Conservation (phyloP, 2,888 invertebrate genomes). For the Pandemis corylana region DNA sequence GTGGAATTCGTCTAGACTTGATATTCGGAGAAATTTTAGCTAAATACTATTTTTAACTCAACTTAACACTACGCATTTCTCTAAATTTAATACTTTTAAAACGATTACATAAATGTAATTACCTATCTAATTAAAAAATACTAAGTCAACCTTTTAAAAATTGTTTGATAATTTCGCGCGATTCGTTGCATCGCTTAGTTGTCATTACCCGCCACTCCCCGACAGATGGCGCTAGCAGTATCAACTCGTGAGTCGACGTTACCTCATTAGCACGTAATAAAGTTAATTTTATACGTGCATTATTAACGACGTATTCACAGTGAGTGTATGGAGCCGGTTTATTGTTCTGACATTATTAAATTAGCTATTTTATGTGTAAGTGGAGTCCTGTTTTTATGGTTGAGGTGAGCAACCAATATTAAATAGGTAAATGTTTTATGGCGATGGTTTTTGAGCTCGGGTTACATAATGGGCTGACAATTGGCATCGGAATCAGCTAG, state of each 20-base stretch:
- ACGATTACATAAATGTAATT: no score
- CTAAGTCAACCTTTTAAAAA: no score
- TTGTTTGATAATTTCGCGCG: not conserved
- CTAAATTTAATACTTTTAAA: no score
- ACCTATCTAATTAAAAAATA: no score
- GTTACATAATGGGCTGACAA: no score
- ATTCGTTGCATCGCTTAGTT: not conserved
- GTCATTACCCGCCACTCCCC: constrained; percentile 56
- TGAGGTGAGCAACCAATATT: not conserved
- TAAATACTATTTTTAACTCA: not conserved
- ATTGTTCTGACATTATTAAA: constrained; percentile 24
- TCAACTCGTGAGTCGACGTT: not conserved
- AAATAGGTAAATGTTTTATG: not conserved
- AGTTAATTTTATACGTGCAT: constrained; percentile 31
- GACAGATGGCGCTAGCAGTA: constrained; percentile 64
- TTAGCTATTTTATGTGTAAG: constrained; percentile 5
- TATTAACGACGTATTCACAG: constrained; percentile 23
- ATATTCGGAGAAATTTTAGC: not conserved
- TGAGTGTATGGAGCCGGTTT: constrained; percentile 26
- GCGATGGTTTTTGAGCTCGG: no score
- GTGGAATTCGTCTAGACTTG: constrained; percentile 51
- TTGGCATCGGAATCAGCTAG: no score
- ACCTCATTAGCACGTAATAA: constrained; percentile 37
- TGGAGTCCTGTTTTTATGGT: not conserved
- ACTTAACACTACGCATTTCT: no score